Percentiles rank a stretch among this genome's conserved stretches.
Evolutionary conservation across 2,113 vertebrate species (phyloP).

Genomic region (Litocranius walleri): DNA sequence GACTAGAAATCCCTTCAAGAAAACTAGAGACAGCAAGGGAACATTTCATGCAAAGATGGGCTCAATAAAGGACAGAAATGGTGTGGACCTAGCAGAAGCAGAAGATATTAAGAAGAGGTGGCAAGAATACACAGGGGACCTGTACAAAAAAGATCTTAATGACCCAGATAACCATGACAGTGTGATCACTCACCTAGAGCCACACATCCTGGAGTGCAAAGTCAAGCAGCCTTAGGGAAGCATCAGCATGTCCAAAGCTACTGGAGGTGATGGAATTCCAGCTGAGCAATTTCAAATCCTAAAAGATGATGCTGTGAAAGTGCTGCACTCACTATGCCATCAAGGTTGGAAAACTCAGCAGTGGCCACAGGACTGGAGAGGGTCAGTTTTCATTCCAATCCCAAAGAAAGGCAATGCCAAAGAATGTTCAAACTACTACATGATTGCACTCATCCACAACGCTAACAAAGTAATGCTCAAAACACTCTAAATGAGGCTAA

Average conservation of each 20-base stretch:
- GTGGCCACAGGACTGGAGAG: background rate
- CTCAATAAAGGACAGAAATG: background rate
- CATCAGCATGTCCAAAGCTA: background rate
- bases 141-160: background rate
- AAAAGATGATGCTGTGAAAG: background rate
- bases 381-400: background rate
- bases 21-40: background rate
- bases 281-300: background rate
- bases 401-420: background rate
- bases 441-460: background rate
- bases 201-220: background rate
- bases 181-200: background rate
- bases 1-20: background rate
- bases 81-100: background rate
- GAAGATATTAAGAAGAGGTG: background rate
- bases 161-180: background rate
- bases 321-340: background rate
- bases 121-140: background rate
- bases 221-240: background rate
- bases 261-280: background rate
- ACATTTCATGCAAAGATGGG: background rate
- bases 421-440: background rate
- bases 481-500: background rate
- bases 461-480: background rate
- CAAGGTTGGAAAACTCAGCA: background rate